Evolutionary conservation across 2,113 vertebrate genomes (phyloP).

Genomic region (Copsychus sechellarum): DNA sequence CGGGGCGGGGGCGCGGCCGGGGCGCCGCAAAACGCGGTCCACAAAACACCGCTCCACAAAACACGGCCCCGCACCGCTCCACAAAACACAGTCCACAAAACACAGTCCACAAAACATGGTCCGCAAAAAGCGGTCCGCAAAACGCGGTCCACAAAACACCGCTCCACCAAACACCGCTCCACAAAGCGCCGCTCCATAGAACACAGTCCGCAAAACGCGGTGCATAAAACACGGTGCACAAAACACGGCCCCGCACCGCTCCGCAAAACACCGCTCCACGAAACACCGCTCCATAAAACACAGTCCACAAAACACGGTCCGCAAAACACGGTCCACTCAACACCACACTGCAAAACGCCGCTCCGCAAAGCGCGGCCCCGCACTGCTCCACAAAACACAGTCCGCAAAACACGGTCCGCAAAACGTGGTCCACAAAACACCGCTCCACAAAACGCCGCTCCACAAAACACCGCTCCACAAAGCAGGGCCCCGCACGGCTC

Average conservation of each 20-base stretch:
- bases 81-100: not conserved
- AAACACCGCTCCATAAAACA: not conserved
- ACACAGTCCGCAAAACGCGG: too few relatives aligned
- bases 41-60: not conserved
- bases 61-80: rapidly evolving
- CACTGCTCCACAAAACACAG: too few relatives aligned
- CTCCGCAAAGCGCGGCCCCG: not conserved
- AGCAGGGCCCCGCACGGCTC: not conserved
- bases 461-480: too few relatives aligned
- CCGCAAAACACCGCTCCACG: not conserved
- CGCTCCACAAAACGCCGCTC: too few relatives aligned
- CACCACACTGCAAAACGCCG: not conserved
- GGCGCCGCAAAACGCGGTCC: not conserved
- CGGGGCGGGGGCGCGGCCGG: not conserved
- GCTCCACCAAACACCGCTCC: not conserved
- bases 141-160: not conserved
- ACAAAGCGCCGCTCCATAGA: not conserved
- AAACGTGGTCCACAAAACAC: not conserved
- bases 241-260: not conserved
- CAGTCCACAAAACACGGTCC: rapidly evolving
- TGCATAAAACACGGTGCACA: not conserved
- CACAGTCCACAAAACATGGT: not conserved
- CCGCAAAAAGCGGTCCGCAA: not conserved
- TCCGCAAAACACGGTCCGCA: not conserved
- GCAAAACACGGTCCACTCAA: not conserved